These are phyloP conservation scores for Vulpes vulpes DNA, from an alignment of 2,113 vertebrate genomes.

Conservation along the genomic window DNA sequence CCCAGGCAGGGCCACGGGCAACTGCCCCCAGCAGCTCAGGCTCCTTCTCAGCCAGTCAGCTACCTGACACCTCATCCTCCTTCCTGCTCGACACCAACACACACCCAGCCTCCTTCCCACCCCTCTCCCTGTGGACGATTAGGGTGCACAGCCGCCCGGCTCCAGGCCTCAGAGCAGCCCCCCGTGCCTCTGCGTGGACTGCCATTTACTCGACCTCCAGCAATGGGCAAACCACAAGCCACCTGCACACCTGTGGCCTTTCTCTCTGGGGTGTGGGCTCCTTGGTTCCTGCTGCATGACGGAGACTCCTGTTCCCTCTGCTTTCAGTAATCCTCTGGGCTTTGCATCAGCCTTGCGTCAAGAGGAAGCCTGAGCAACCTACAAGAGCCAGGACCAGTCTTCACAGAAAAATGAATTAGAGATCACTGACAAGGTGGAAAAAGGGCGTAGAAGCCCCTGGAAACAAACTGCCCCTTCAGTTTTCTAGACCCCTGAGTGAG, in stretches of 20 bases:
- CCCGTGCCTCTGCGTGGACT: background rate
- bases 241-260: too few species aligned
- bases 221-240: background rate
- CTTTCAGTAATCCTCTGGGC: background rate
- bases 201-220: background rate
- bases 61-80: background rate
- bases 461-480: background rate
- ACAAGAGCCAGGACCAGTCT: background rate
- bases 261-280: background rate
- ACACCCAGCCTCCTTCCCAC: background rate
- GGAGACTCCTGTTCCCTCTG: background rate
- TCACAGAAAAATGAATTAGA: background rate
- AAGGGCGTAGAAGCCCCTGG: background rate
- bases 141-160: background rate
- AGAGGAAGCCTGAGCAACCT: background rate
- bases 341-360: conserved; percentile 47
- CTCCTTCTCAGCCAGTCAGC: background rate
- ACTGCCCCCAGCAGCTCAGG: background rate
- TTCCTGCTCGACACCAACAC: background rate
- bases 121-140: background rate
- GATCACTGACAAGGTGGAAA: background rate
- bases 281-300: background rate
- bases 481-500: background rate
- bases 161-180: background rate
- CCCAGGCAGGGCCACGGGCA: background rate